Evolutionary conservation across 1,140 invertebrate genomes (phyloP).

Genomic region (Adelges cooleyi): DNA sequence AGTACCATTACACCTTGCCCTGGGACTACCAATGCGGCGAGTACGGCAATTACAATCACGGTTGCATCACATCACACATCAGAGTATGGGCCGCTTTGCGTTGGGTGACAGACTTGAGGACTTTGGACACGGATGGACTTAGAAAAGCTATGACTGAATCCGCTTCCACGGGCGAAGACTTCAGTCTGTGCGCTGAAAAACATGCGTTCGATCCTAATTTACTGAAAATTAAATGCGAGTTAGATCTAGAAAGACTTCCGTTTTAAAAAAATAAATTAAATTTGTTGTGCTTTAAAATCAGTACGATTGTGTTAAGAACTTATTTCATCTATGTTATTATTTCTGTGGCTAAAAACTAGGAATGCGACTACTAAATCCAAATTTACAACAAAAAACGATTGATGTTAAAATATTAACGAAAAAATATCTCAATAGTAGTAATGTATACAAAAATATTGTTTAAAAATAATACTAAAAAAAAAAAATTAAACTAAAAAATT

Average conservation of each 20-base stretch:
- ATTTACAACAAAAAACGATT: no score
- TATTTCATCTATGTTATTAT: no score
- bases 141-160: constrained; percentile 47
- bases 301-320: no score
- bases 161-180: constrained; percentile 42
- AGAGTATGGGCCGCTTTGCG: constrained; percentile 53
- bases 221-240: constrained; percentile 21
- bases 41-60: constrained; percentile 56
- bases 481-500: no score
- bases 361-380: no score
- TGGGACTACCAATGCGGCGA: constrained; percentile 66
- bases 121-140: constrained; percentile 47
- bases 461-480: no score
- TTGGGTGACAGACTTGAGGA: constrained; percentile 48
- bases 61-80: constrained; percentile 52
- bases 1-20: constrained; percentile 64
- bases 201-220: constrained; percentile 15
- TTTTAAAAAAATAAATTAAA: not conserved
- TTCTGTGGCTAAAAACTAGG: no score
- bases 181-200: constrained; percentile 40
- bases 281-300: no score
- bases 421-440: no score
- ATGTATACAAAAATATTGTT: no score
- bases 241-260: constrained; percentile 4
- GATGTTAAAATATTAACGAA: no score